Conservation (phyloP, 2,888 invertebrate species). For the Brachylomia viminalis region DNA sequence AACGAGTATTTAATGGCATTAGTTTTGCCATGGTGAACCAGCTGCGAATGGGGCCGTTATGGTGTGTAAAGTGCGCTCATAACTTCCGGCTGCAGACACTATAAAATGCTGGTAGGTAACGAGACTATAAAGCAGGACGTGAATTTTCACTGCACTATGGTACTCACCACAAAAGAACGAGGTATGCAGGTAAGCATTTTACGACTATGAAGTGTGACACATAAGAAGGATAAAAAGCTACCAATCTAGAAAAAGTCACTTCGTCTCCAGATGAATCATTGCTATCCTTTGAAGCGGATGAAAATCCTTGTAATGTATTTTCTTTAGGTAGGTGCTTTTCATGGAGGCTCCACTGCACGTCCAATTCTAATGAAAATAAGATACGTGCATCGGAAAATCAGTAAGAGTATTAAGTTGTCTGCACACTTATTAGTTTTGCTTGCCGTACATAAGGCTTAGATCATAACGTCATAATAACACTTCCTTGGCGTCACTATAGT, state of each 20-base stretch:
- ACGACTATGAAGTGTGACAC: background rate
- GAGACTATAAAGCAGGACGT: constrained; percentile 42
- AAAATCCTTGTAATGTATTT: background rate
- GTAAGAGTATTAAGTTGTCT: no score
- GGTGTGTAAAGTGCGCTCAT: constrained; percentile 46
- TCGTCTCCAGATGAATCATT: background rate
- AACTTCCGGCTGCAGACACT: constrained; percentile 50
- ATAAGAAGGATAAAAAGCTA: no score
- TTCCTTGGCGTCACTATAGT: background rate
- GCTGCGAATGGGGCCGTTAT: constrained; percentile 39
- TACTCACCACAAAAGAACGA: constrained; percentile 15
- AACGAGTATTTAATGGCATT: constrained; percentile 45
- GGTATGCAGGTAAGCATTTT: background rate
- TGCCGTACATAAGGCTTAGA: background rate
- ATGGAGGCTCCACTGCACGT: background rate
- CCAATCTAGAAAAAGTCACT: background rate
- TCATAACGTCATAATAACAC: constrained; percentile 20
- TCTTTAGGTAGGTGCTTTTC: background rate
- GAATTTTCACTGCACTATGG: constrained; percentile 23
- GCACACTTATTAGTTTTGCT: background rate
- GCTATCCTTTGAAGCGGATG: background rate
- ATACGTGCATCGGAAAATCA: no score
- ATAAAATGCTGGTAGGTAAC: constrained; percentile 41
- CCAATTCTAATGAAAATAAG: background rate
- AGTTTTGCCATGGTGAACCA: constrained; percentile 39